Evolutionary conservation across 2,113 vertebrate species (phyloP).

Genomic region (Pelecanoides urinatrix): DNA sequence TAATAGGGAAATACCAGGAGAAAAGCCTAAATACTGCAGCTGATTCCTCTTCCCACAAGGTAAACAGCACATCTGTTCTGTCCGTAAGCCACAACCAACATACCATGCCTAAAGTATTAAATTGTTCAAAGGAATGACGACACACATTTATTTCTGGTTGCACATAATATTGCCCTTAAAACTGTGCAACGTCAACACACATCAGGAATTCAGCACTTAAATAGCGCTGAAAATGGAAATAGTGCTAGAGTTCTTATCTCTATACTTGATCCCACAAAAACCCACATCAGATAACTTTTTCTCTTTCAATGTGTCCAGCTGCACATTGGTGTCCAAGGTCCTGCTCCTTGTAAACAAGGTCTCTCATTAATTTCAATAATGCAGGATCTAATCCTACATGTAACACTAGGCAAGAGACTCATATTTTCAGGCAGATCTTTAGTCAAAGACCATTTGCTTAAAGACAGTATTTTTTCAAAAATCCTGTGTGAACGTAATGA

Average conservation of each 20-base stretch:
- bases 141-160: neutral
- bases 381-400: neutral
- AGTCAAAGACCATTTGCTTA: neutral
- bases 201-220: neutral
- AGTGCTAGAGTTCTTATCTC: neutral
- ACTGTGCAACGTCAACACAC: neutral
- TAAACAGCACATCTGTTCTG: neutral
- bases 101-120: neutral
- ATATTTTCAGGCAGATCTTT: neutral
- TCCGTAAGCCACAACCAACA: neutral
- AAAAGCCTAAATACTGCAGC: neutral
- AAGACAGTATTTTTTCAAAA: neutral
- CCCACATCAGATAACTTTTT: neutral
- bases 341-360: neutral
- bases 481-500: neutral
- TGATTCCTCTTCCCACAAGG: conserved; percentile 8
- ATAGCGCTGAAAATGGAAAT: neutral
- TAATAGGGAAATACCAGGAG: conserved; percentile 11
- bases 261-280: neutral
- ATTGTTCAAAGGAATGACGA: neutral
- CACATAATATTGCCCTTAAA: neutral
- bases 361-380: neutral
- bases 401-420: neutral
- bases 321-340: neutral
- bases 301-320: neutral